These are phyloP conservation scores for Podarcis lilfordi DNA, from an alignment of 2,797 vertebrate genomes.

Conservation along the genomic window DNA sequence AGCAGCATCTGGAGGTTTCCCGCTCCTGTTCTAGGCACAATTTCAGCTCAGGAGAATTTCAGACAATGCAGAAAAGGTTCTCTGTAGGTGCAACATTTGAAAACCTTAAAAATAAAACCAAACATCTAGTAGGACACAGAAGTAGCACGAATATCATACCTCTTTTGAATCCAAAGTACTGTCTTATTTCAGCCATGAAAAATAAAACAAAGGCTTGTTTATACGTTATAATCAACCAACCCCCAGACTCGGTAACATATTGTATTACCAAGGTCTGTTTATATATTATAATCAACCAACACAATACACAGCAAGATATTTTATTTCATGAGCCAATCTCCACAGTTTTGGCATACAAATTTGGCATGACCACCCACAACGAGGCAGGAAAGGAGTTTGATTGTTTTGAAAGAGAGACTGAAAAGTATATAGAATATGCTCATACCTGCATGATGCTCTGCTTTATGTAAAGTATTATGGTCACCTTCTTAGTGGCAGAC, in stretches of 20 bases:
- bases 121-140: too few species aligned
- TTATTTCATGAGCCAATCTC: not conserved
- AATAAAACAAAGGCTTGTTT: conserved; percentile 19
- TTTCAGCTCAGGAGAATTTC: too few species aligned
- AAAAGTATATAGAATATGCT: not conserved
- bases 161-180: not conserved
- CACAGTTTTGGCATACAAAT: conserved; percentile 10
- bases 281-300: not conserved
- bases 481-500: not conserved
- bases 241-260: not conserved
- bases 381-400: not conserved
- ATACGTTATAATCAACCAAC: not conserved
- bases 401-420: conserved; percentile 1
- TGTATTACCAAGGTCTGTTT: not conserved
- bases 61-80: not conserved
- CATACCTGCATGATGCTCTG: not conserved
- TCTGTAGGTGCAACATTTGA: not conserved
- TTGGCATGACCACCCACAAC: not conserved
- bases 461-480: not conserved
- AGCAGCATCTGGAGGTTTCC: too few species aligned
- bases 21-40: too few species aligned
- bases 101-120: not conserved
- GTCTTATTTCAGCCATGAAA: not conserved
- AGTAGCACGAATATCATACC: not conserved
- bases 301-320: not conserved